Evolutionary conservation across 1,140 invertebrate species (phyloP), one percentile per base, ranked within the genome.

Genomic region (Drosophila cardini): DNA sequence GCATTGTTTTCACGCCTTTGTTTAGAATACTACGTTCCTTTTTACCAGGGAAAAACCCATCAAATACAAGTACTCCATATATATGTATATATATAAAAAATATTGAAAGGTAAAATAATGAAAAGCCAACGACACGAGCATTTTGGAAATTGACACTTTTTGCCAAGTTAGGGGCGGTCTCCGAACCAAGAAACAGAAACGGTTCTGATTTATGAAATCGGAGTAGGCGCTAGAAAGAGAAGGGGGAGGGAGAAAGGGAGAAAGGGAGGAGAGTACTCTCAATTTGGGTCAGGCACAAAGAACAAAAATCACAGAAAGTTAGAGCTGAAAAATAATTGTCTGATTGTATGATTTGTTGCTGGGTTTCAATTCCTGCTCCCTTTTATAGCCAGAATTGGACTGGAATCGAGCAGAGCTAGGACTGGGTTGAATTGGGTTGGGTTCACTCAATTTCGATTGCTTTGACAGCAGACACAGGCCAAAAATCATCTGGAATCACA

Each of bases 61-160:
- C 40, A 42, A 34, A 16, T 13, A 46, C 34, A 18, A 36, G 34
- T 55, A 21, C 6, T 48, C 10, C 50, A 56, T 11, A 60, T 48
- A 69, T 21, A 60, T 40, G 36, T 18, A 18, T 48, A 63, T 4
- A 34, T 26, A 36, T 42, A 68, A 56, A 61, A 78, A 46, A 57
- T 50, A 68, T 80, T 70, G 40, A 6, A 52, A 52, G 62, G 32
- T 53, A 81, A 65, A 65, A 16, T 36, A 61, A 50, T 46, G 58
- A 77, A 80, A 78, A 78, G 53, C 64, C 65, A 80, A 80, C 77
- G 80, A 86, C 34, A 36, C 52, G 52, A 55, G 61, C 43, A 56
- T 53, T 72, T 83, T 56, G 83, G 84, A 86, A 86, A 86, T 83
- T 89, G 83, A 86, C 84, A 86, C 83, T 82, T 86, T 87, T 65